Evolutionary conservation across 2,797 vertebrate species (phyloP).

Genomic region (Pteropus rufus): DNA sequence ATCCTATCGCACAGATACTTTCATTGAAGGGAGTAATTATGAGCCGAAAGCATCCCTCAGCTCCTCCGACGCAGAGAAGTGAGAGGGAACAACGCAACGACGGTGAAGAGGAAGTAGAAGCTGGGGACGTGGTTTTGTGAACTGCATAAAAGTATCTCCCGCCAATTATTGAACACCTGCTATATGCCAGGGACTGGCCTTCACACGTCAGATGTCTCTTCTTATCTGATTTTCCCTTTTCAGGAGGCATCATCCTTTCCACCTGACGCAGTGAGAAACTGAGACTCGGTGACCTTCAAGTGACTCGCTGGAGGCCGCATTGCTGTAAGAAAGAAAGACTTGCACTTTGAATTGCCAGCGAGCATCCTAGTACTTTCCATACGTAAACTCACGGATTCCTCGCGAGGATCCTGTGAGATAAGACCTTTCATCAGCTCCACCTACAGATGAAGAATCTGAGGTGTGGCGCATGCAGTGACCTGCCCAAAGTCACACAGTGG

Average conservation of each 20-base stretch:
- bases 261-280: not conserved
- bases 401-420: not conserved
- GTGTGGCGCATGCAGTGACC: not conserved
- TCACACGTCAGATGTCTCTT: accelerated
- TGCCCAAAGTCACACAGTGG: too few species aligned
- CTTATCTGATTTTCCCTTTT: not conserved
- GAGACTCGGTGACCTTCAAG: not conserved
- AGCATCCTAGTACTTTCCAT: not conserved
- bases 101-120: slow-evolving; percentile 84
- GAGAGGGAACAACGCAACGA: slow-evolving; percentile 64
- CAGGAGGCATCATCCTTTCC: not conserved
- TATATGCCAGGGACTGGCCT: accelerated
- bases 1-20: not conserved
- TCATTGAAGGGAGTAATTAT: slow-evolving; percentile 60
- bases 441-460: not conserved
- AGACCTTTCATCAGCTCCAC: not conserved
- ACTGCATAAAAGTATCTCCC: not conserved
- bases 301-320: not conserved
- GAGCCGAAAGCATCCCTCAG: slow-evolving; percentile 66
- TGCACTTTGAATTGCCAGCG: accelerated
- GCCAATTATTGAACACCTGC: not conserved
- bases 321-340: not conserved
- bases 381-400: not conserved
- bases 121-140: slow-evolving; percentile 83
- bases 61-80: slow-evolving; percentile 51